Base-by-base conservation (phyloP, 2,888 invertebrate genomes). In the Podotricha telesiphe region DNA sequence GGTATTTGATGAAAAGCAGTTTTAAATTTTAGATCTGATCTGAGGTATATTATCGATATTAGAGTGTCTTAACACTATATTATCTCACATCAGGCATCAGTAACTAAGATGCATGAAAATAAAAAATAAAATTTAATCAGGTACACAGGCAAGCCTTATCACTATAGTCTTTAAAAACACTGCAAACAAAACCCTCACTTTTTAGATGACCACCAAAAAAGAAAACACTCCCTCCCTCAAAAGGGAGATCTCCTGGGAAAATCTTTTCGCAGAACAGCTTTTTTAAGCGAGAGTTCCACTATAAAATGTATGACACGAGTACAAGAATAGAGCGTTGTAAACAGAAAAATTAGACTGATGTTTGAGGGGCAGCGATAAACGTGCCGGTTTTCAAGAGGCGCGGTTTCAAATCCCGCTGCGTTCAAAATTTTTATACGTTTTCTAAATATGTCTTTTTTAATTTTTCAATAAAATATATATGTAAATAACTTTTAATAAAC, bases 161-260 rank as follows among this genome's bases (percentile, higher is more conserved):
- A 1, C 13, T 42, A 3, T 42, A 3, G 11, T 13, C 42, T 37
- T 37, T 28, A n/a, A n/a, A n/a, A n/a, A n/a, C n/a, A n/a, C n/a
- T n/a, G n/a, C n/a, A n/a, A n/a, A 28, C 28, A 37, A 37, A 37
- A 37, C 34, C 19, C 34, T 50, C 28, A 37, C 8, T 62, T 4
- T 28, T 28, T 34, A 62, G 34, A 28, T 50, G 62, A 62, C 62
- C 62, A 62, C 62, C 62, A 34, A 62, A 62, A 62, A 19, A 20
- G 28, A 45, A 28, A 45, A 42, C 15, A 19, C 13, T 17, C 20
- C 19, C 13, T 37, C 19, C 19, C 13, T 37, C 19, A 47, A 62
- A 48, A 15, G 15, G 5, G 34, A 37, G 34, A 19, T 48, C 61
- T 19, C 62, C 34, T 37, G 47, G 48, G 62, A 47, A 37, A n/a